Base-by-base conservation (phyloP, 2,888 invertebrate species). In the Chalcis sispes region DNA sequence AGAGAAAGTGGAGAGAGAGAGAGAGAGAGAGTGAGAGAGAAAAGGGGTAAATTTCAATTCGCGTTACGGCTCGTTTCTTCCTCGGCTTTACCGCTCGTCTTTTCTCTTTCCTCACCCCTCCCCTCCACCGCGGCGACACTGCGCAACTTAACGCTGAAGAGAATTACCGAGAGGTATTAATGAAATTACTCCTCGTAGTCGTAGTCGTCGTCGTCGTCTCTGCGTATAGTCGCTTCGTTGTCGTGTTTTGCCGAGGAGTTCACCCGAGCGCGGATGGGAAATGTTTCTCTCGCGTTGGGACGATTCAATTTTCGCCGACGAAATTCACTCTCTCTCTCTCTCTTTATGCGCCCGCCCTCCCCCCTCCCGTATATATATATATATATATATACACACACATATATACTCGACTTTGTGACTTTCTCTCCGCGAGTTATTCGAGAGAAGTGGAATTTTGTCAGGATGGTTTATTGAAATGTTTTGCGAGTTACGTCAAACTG, bases 21-120 rank as follows among this genome's bases (percentile, higher is more conserved):
- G 42, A 20, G 65, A 52, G 50, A 56, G 73, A 42, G n/a, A n/a
- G n/a, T n/a, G 36, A 36, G 36, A 7, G 36, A 4, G 15, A 42
- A 13, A 42, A 15, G 27, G 65, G 59, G 50, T 48, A 70, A 42
- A 77, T 77, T 77, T 77, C 71, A 77, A 77, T 77, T 65, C 74
- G 71, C 71, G 77, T 71, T 77, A 74, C 77, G 74, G 69, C 52
- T 73, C 76, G 65, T 77, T 70, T 74, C 72, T 64, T 52, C 40
- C 61, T 73, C 50, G 62, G 59, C 42, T 48, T 18, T 23, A 1
- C 52, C 62, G 32, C 42, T 18, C 7, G 61, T 78, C 75, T 64
- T 59, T 61, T 42, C 29, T 77, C 50, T 62, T 50, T 56, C 40
- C 56, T 36, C 29, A 15, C 40, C 15, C 18, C 50, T 62, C 54